Conservation (phyloP, 2,113 vertebrate genomes). For the Phycodurus eques region DNA sequence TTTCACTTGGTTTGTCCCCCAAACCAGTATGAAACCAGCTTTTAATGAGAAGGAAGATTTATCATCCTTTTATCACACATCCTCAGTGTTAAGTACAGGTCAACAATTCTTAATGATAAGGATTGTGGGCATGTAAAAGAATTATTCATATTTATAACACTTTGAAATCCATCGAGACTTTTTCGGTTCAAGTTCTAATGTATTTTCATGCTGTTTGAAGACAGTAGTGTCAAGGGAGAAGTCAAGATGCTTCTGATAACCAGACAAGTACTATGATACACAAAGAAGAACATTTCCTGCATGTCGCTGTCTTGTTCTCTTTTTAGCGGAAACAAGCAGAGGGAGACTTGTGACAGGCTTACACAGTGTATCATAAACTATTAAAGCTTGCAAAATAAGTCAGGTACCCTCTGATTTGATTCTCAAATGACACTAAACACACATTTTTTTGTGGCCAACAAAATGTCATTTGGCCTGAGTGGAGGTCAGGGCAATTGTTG, state of each 20-base stretch:
- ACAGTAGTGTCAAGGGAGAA: conserved; percentile 37
- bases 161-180: conserved; percentile 10
- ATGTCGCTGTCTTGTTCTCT: conserved; percentile 38
- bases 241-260: conserved; percentile 50
- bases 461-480: conserved; percentile 23
- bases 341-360: conserved; percentile 42
- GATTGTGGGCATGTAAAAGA: not conserved
- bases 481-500: conserved; percentile 47
- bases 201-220: conserved; percentile 35
- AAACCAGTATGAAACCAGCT: not conserved
- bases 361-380: conserved; percentile 43
- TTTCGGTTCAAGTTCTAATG: conserved; percentile 30
- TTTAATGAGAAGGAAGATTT: conserved; percentile 7
- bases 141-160: conserved; percentile 4
- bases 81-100: conserved; percentile 18
- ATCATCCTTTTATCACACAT: not conserved
- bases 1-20: not conserved
- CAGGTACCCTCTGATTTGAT: conserved; percentile 30
- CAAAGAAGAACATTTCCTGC: conserved; percentile 50
- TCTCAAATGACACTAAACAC: conserved; percentile 25
- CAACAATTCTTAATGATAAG: conserved; percentile 4
- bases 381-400: conserved; percentile 39
- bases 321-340: conserved; percentile 45
- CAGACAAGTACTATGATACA: conserved; percentile 50
- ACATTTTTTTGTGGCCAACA: conserved; percentile 29